Evolutionary conservation across 2,797 vertebrate genomes (phyloP), one percentile per base, ranked within the genome.

Genomic region (Cossypha dichroa): DNA sequence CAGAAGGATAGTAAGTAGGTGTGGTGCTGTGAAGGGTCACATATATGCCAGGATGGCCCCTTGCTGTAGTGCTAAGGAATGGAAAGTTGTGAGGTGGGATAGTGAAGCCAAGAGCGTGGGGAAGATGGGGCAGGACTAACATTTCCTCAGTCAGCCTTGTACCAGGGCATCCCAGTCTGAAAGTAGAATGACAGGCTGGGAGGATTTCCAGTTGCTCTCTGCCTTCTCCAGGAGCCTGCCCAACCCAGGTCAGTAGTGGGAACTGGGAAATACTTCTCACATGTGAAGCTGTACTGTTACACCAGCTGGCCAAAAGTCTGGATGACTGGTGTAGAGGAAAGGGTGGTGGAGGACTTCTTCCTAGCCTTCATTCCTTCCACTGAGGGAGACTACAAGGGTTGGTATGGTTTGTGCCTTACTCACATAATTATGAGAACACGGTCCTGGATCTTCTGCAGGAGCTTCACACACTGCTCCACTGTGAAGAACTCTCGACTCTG

Each of bases 371-470:
- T 41, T 64, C 59, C 23, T 15, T 51, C 23, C 25, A 68, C 28
- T n/a, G 38, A 74, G 15, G 46, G 45, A 75, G 28, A 59, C 58
- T 68, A 10, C 3, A 2, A 34, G 17, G 34, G 33, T 21, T 83
- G 41, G 33, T 70, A 68, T 79, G 77, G 80, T 41, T 89, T 88
- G 45, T 56, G 51, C 38, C 36, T 67, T 54, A 96, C 99, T 98
- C 95, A 99, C 99, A 98, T 15, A 75, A 99, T 11, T 15, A 99
- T 40, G 13, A 99, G 97, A 64, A 98, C n/a, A 0, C 55, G 93
- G 69, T 98, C 98, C 93, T 97, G 91, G 68, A 99, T 98, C 86
- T 90, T 96, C 7, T 93, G 97, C 87, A 97, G 79, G 72, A 97
- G 29, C 17, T 94, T 95, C 34, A 97, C 49, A 14, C 95, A 93